Evolutionary conservation across 2,113 vertebrate genomes (phyloP), one percentile per base, ranked within the genome.

Genomic region (Tragulus kanchil): DNA sequence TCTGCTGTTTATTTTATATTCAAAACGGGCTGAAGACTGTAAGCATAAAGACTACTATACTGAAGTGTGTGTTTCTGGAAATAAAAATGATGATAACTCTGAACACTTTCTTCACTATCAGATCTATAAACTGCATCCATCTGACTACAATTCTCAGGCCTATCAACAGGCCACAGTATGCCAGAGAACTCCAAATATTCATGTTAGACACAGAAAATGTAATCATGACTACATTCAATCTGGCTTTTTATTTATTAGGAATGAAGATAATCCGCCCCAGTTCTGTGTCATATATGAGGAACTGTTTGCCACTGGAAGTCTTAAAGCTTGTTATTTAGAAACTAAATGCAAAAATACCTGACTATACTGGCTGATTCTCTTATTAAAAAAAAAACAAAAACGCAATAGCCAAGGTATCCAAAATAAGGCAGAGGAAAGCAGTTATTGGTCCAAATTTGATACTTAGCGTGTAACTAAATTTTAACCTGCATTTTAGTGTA

Each of bases 171-270:
- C 19, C 42, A 45, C 6, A 50, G 28, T 25, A 48, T 77, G 42
- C 23, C 26, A 21, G 4, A 25, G 26, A 36, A 54, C 54, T 85
- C 69, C 52, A 89, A 94, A 95, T 58, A 65, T 36, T 36, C 14
- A 64, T 10, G 26, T 69, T 62, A 90, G 84, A 94, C 73, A 86
- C 23, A 85, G 79, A 93, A 84, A 96, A 79, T 15, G 54, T 11
- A 65, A 83, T 23, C 25, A 67, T 79, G 54, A 86, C 15, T 81
- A 56, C 17, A 69, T 85, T 92, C 75, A 69, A 52, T 21, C 1
- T 94, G 62, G 16, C 21, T 83, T 88, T 97, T 90, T 84, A 50
- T 69, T 82, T 67, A 83, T 75, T 81, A 93, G 87, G 89, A 85
- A 71, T 17, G 16, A 83, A 85, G 62, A 85, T 42, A 26, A 42